Conservation (phyloP, 2,113 vertebrate genomes). For the Scalopus aquaticus region DNA sequence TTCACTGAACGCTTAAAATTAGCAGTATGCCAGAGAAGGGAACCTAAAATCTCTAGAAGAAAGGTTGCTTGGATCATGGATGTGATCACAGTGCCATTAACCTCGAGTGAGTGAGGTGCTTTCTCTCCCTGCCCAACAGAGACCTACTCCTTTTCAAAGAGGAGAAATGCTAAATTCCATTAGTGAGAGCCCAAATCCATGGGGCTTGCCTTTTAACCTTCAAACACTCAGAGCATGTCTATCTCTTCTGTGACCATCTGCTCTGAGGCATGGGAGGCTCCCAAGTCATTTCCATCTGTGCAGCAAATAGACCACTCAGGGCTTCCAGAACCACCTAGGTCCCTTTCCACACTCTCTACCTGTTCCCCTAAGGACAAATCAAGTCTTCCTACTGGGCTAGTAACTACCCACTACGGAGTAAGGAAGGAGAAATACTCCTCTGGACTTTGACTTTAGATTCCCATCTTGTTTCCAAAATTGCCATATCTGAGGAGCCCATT, state of each 20-base stretch:
- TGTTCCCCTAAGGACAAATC: background rate
- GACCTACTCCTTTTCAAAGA: background rate
- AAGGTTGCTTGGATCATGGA: background rate
- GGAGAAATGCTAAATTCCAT: background rate
- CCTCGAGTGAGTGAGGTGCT: background rate
- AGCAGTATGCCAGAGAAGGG: background rate
- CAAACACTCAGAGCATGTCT: background rate
- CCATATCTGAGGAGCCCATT: background rate
- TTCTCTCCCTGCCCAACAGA: background rate
- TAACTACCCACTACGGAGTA: background rate
- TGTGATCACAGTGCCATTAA: background rate
- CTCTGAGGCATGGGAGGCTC: background rate
- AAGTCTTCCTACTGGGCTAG: background rate
- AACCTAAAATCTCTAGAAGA: background rate
- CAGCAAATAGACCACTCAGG: background rate
- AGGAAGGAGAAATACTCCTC: background rate
- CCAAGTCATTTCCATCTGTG: background rate
- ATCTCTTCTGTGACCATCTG: background rate
- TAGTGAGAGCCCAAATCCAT: rapidly evolving
- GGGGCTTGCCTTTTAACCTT: background rate
- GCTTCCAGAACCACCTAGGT: background rate
- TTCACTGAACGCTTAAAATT: background rate
- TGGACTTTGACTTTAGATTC: background rate
- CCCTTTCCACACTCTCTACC: background rate
- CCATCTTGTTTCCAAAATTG: background rate